Percentiles rank a stretch among this genome's conserved stretches.
Evolutionary conservation across 2,888 invertebrate genomes (phyloP).

Genomic region (Folsomia candida): DNA sequence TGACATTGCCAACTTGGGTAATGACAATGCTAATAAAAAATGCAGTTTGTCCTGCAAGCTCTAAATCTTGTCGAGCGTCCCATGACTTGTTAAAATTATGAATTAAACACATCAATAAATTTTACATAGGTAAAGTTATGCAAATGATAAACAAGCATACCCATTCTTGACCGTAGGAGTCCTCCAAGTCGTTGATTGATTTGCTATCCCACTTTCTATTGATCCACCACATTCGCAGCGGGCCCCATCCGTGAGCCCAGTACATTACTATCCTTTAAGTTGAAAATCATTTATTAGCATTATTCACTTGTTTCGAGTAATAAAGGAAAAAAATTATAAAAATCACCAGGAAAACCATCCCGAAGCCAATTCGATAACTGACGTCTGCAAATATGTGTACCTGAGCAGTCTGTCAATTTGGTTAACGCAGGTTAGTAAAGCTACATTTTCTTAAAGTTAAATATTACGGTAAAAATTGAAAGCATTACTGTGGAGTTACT

Average conservation of each 20-base stretch:
- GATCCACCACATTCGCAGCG: conserved; percentile 28
- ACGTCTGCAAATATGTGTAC: conserved; percentile 47
- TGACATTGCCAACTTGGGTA: conserved; percentile 45
- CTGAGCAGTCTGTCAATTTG: conserved; percentile 38
- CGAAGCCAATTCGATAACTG: conserved; percentile 37
- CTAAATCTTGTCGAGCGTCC: conserved; percentile 31
- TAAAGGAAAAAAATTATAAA: too few species aligned
- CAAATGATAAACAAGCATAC: conserved; percentile 17
- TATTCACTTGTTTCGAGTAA: too few species aligned
- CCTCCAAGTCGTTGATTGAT: conserved; percentile 44
- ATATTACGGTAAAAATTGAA: background rate
- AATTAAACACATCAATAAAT: background rate
- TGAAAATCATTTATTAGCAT: too few species aligned
- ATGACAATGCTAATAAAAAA: conserved; percentile 48
- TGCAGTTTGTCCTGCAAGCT: conserved; percentile 40
- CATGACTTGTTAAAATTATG: conserved; percentile 30
- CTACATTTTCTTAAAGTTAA: too few species aligned
- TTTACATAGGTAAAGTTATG: too few species aligned
- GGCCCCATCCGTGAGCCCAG: conserved; percentile 44
- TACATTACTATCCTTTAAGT: conserved; percentile 43
- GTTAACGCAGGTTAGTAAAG: too few species aligned
- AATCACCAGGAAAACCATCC: conserved; percentile 44
- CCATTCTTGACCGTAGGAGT: conserved; percentile 48
- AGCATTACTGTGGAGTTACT: conserved; percentile 57
- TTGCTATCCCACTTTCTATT: conserved; percentile 33